Conservation (phyloP, 2,888 invertebrate genomes). For the Apotomis betuletana region DNA sequence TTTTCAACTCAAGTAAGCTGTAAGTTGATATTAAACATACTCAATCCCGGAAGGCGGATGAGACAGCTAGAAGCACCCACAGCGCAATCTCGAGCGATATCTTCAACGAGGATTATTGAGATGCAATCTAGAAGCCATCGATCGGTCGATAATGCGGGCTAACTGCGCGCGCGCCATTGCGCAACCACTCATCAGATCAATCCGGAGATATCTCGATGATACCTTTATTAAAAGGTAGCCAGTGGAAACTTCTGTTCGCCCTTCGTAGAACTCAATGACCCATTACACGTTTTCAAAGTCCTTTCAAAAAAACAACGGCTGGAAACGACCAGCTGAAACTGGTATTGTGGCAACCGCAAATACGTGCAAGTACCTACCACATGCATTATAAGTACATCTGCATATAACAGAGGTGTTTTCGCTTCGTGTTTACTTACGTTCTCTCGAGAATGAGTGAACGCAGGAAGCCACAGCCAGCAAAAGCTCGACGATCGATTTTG, state of each 20-base stretch:
- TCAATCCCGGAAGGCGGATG: slow-evolving; percentile 69
- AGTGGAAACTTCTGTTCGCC: slow-evolving; percentile 31
- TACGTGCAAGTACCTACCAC: slow-evolving; percentile 18
- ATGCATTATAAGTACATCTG: slow-evolving; percentile 8
- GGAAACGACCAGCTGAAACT: not conserved
- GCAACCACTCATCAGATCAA: slow-evolving; percentile 77
- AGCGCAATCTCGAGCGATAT: slow-evolving; percentile 70
- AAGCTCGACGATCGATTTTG: slow-evolving; percentile 81
- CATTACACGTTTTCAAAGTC: not conserved
- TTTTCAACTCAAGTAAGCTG: not conserved
- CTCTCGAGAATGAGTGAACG: slow-evolving; percentile 64
- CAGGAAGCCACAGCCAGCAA: slow-evolving; percentile 77
- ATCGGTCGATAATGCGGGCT: slow-evolving; percentile 78
- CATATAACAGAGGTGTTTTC: slow-evolving; percentile 43
- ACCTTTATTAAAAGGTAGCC: slow-evolving; percentile 81
- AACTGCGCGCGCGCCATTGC: slow-evolving; percentile 73
- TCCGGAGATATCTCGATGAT: slow-evolving; percentile 69
- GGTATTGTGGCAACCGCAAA: slow-evolving; percentile 21
- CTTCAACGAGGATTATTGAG: slow-evolving; percentile 78
- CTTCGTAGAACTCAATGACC: slow-evolving; percentile 6
- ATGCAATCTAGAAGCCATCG: slow-evolving; percentile 81
- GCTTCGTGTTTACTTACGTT: slow-evolving; percentile 61
- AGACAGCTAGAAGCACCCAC: slow-evolving; percentile 62
- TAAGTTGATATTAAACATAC: slow-evolving; percentile 54
- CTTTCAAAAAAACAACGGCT: not conserved